Evolutionary conservation across 2,888 invertebrate species (phyloP).

Genomic region (Drosophila merina): DNA sequence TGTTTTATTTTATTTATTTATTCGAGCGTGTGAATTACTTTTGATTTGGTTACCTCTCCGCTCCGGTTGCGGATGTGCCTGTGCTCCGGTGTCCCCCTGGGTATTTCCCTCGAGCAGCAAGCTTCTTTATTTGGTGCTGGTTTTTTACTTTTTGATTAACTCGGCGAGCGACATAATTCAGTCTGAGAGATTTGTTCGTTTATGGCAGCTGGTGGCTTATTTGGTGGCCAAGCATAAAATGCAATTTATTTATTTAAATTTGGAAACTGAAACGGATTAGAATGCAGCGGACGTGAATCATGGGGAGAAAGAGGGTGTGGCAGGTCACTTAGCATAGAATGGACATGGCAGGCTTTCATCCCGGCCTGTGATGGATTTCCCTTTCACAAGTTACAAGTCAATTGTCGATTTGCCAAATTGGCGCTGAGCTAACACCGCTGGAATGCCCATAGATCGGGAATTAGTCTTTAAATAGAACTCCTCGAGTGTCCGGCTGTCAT

Average conservation of each 20-base stretch:
- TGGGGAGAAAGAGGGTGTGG: slow-evolving; percentile 21
- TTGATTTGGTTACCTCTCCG: slow-evolving; percentile 35
- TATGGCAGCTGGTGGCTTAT: slow-evolving; percentile 66
- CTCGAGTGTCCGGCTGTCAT: slow-evolving; percentile 67
- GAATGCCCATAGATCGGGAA: slow-evolving; percentile 45
- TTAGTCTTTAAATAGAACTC: slow-evolving; percentile 60
- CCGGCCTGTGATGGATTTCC: slow-evolving; percentile 27
- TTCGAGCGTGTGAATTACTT: slow-evolving; percentile 76
- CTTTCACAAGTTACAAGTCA: slow-evolving; percentile 34
- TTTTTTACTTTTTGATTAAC: slow-evolving; percentile 64
- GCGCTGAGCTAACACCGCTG: slow-evolving; percentile 46
- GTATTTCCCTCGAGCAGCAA: slow-evolving; percentile 65
- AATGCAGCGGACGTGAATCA: slow-evolving; percentile 22
- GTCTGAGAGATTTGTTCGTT: slow-evolving; percentile 46
- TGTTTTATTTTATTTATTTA: slow-evolving; percentile 16
- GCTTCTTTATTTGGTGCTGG: slow-evolving; percentile 70
- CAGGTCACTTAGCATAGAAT: slow-evolving; percentile 32
- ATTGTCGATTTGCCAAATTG: slow-evolving; percentile 36
- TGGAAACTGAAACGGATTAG: slow-evolving; percentile 12
- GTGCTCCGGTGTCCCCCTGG: slow-evolving; percentile 37
- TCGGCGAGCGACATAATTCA: slow-evolving; percentile 73
- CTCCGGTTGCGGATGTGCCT: slow-evolving; percentile 65
- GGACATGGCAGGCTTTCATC: slow-evolving; percentile 20
- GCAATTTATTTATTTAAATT: slow-evolving; percentile 64
- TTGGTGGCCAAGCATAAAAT: slow-evolving; percentile 48